These are phyloP conservation scores for Camponotus pennsylvanicus DNA, from an alignment of 1,140 invertebrate genomes.

Conservation along the genomic window DNA sequence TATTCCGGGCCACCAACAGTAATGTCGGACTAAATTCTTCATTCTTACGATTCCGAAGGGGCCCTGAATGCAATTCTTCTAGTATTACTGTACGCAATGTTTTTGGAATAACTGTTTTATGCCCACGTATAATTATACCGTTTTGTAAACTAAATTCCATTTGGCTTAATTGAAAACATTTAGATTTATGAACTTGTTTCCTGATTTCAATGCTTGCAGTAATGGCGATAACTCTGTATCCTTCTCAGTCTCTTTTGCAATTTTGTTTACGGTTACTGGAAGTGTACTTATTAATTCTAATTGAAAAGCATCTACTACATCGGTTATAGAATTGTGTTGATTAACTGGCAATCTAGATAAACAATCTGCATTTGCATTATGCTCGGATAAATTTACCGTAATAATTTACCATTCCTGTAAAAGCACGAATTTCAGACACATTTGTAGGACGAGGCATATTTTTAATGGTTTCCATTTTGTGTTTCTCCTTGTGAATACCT, in stretches of 20 bases:
- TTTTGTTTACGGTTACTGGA: not conserved
- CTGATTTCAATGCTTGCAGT: not conserved
- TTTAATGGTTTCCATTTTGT: conserved; percentile 72
- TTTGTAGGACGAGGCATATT: conserved; percentile 71
- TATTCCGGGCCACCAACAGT: not conserved
- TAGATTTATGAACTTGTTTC: not conserved
- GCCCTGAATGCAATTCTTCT: not conserved
- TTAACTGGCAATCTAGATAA: conserved; percentile 55
- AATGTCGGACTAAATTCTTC: not conserved
- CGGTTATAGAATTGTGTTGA: not conserved
- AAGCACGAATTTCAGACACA: conserved; percentile 59
- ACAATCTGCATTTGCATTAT: conserved; percentile 61
- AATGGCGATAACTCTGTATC: not conserved
- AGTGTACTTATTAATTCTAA: too few species aligned
- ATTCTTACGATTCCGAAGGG: not conserved
- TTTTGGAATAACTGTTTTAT: not conserved
- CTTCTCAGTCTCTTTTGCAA: not conserved
- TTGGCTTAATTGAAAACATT: not conserved
- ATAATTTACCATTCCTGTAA: conserved; percentile 60
- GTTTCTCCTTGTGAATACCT: conserved; percentile 65
- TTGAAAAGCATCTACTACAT: conserved; percentile 9
- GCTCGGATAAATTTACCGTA: conserved; percentile 53
- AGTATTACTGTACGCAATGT: conserved; percentile 20
- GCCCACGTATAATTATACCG: conserved; percentile 66
- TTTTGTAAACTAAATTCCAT: not conserved